Percentiles rank a stretch among this genome's conserved stretches.
Conservation (phyloP, 2,797 vertebrate species). For the Xenentodon cancila region DNA sequence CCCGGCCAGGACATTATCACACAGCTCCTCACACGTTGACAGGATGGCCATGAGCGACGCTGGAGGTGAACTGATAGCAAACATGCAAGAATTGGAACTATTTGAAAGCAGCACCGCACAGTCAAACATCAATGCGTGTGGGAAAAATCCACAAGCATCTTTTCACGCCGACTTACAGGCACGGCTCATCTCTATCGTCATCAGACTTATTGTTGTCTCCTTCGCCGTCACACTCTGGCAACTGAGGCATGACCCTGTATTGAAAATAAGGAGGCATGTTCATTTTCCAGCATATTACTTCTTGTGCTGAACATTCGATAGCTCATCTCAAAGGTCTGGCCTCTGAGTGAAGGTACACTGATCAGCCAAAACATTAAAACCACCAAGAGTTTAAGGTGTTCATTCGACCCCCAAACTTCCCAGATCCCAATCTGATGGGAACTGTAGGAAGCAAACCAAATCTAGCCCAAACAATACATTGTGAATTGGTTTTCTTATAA, state of each 20-base stretch:
- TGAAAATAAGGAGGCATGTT: constrained; percentile 7
- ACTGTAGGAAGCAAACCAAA: too few relatives aligned
- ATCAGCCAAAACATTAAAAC: too few relatives aligned
- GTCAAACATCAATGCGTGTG: neutral
- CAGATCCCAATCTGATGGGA: too few relatives aligned
- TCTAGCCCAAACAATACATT: too few relatives aligned
- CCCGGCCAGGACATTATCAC: constrained; percentile 88
- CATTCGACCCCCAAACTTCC: too few relatives aligned
- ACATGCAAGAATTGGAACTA: neutral
- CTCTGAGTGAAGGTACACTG: too few relatives aligned
- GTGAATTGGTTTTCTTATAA: too few relatives aligned
- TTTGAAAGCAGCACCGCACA: neutral
- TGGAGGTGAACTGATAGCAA: constrained; percentile 88
- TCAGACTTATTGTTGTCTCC: constrained; percentile 85
- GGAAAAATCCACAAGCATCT: too few relatives aligned
- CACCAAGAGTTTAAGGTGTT: too few relatives aligned
- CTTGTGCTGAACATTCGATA: neutral
- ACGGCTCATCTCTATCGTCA: constrained; percentile 91
- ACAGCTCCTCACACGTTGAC: constrained; percentile 87
- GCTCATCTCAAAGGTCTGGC: neutral
- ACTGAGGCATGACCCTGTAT: constrained; percentile 91
- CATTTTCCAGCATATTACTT: neutral
- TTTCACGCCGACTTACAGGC: constrained; percentile 83
- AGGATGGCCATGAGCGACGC: constrained; percentile 90
- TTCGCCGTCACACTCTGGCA: constrained; percentile 92